A percentile compares a stretch with the other conserved stretches of the same genome.
Evolutionary conservation across 2,888 invertebrate species (phyloP).

Genomic region (Microlaimidae sp.): DNA sequence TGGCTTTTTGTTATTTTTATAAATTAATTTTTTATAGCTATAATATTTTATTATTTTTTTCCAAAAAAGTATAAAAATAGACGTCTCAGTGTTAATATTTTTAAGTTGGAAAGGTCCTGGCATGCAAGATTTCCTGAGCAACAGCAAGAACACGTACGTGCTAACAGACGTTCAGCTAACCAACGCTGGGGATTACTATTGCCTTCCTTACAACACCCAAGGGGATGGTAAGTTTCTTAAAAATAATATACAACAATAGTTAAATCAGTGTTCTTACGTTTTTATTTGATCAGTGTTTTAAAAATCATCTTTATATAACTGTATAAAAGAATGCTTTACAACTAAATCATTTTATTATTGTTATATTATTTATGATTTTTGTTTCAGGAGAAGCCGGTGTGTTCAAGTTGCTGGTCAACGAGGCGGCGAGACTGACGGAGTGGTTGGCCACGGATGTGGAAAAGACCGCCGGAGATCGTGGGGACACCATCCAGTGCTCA

Average conservation of each 20-base stretch:
- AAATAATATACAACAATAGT: too few species aligned
- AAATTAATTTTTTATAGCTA: background rate
- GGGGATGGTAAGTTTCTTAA: too few species aligned
- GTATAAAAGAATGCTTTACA: too few species aligned
- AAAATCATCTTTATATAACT: too few species aligned
- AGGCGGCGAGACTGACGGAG: constrained; percentile 8
- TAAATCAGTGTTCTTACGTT: too few species aligned
- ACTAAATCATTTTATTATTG: too few species aligned
- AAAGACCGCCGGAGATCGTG: background rate
- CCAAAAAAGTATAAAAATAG: too few species aligned
- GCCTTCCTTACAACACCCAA: constrained; percentile 65
- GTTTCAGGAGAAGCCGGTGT: constrained; percentile 53
- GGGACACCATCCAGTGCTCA: constrained; percentile 22
- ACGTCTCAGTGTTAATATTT: too few species aligned
- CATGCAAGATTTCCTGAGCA: constrained; percentile 1
- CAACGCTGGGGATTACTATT: constrained; percentile 69
- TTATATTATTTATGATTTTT: too few species aligned
- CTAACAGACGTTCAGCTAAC: constrained; percentile 55
- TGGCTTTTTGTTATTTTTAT: too few species aligned
- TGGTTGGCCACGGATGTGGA: background rate
- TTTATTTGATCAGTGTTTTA: too few species aligned
- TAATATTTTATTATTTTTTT: too few species aligned
- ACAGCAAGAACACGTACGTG: constrained; percentile 34
- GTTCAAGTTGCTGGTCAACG: constrained; percentile 51
- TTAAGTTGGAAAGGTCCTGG: constrained; percentile 8